Conservation (phyloP, 2,888 invertebrate species). For the Melolontha melolontha region DNA sequence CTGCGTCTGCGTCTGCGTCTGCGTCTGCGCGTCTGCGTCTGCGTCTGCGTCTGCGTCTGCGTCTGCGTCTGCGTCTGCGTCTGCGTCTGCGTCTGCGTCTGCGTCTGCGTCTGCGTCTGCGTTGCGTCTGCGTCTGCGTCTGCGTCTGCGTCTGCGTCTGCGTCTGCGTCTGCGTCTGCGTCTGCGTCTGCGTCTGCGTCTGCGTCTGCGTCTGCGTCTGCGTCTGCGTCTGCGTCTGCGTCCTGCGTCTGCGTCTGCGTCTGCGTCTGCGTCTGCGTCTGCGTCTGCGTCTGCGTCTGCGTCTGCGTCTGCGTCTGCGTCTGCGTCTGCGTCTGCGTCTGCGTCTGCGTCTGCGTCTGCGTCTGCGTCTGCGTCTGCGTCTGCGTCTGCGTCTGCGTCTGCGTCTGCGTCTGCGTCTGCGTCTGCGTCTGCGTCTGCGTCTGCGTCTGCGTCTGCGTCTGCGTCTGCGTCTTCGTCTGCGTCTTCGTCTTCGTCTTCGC, state of each 20-base stretch:
- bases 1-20: no score
- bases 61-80: no score
- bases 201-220: neutral
- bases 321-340: neutral
- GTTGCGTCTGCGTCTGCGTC: no score
- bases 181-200: no score
- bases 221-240: neutral
- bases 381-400: neutral
- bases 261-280: neutral
- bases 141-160: no score
- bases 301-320: neutral
- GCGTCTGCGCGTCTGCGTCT: no score
- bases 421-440: neutral
- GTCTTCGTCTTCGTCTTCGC: neutral
- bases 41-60: no score
- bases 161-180: no score
- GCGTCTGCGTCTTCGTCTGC: neutral
- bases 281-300: neutral
- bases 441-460: neutral
- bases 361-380: neutral
- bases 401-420: neutral
- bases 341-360: neutral
- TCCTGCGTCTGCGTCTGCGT: neutral
- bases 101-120: no score
- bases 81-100: no score